phyloP scores from a whole-genome alignment of 2,113 vertebrate genomes.

The Regulus satrapa region DNA sequence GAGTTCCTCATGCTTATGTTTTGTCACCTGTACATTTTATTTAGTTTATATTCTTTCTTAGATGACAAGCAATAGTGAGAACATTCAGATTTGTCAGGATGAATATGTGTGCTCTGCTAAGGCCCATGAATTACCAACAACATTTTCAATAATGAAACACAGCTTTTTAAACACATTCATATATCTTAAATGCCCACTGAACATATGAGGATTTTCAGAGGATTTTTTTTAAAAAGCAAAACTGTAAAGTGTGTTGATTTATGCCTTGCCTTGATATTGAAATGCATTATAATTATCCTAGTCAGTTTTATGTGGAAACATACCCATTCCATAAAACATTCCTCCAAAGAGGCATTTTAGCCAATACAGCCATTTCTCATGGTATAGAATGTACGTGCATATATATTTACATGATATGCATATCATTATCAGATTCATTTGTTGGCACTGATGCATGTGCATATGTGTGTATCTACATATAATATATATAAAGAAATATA shows the following conservation, averaged over 20 bases:
- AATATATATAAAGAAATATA: neutral
- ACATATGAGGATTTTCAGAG: neutral
- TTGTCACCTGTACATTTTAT: neutral
- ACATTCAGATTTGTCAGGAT: neutral
- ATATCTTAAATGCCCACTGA: neutral
- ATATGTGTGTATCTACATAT: rapidly evolving
- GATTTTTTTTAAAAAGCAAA: neutral
- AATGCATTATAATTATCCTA: neutral
- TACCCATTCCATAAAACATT: neutral
- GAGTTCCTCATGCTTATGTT: neutral
- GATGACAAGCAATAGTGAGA: neutral
- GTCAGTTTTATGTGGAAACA: neutral
- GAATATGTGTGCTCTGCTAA: neutral
- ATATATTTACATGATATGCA: neutral
- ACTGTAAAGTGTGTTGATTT: neutral
- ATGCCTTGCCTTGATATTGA: neutral
- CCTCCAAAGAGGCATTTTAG: neutral
- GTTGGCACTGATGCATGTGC: neutral
- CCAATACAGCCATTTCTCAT: neutral
- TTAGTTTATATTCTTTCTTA: neutral
- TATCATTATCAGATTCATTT: neutral
- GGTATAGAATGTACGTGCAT: neutral
- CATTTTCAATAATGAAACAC: neutral
- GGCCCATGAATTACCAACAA: neutral
- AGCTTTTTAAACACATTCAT: neutral